Percentiles rank a stretch among this genome's conserved stretches.
Evolutionary conservation across 2,888 invertebrate genomes (phyloP).

Genomic region (Drosophila rellima): DNA sequence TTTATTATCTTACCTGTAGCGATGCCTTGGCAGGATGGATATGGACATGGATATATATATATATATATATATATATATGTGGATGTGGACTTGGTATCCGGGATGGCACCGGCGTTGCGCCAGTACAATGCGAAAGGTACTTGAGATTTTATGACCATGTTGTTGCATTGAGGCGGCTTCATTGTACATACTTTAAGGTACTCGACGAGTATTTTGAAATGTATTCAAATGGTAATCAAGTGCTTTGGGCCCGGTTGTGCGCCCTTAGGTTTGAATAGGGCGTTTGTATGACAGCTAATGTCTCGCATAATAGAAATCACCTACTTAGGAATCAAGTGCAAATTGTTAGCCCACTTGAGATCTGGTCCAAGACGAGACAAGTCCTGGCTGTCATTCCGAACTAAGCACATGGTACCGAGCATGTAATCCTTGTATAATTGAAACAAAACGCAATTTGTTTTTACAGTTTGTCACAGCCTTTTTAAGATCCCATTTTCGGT

Average conservation of each 20-base stretch:
- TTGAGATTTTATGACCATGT: slow-evolving; percentile 72
- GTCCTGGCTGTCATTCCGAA: not conserved
- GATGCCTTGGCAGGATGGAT: slow-evolving; percentile 4
- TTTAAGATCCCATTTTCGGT: slow-evolving; percentile 72
- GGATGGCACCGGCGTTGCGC: slow-evolving; percentile 72
- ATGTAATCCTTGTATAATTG: slow-evolving; percentile 79
- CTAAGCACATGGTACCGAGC: slow-evolving; percentile 25
- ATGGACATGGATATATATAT: not conserved
- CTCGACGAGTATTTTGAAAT: slow-evolving; percentile 18
- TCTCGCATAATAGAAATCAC: slow-evolving; percentile 81
- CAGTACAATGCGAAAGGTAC: slow-evolving; percentile 67
- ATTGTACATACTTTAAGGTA: slow-evolving; percentile 11
- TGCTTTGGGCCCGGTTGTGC: slow-evolving; percentile 52
- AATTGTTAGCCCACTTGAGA: slow-evolving; percentile 77
- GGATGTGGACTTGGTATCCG: slow-evolving; percentile 5
- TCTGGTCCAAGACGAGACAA: not conserved
- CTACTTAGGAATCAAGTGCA: slow-evolving; percentile 81
- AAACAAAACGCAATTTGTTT: slow-evolving; percentile 80
- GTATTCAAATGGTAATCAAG: slow-evolving; percentile 74
- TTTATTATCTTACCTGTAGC: slow-evolving; percentile 64
- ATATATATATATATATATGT: too few species aligned
- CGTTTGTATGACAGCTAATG: slow-evolving; percentile 82
- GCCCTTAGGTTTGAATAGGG: slow-evolving; percentile 76
- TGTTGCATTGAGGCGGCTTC: slow-evolving; percentile 10
- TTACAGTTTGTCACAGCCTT: slow-evolving; percentile 79